A percentile compares a stretch with the other conserved stretches of the same genome.
Conservation (phyloP, 92 coral and sea anemone species). For the Virgularia gustaviana region DNA sequence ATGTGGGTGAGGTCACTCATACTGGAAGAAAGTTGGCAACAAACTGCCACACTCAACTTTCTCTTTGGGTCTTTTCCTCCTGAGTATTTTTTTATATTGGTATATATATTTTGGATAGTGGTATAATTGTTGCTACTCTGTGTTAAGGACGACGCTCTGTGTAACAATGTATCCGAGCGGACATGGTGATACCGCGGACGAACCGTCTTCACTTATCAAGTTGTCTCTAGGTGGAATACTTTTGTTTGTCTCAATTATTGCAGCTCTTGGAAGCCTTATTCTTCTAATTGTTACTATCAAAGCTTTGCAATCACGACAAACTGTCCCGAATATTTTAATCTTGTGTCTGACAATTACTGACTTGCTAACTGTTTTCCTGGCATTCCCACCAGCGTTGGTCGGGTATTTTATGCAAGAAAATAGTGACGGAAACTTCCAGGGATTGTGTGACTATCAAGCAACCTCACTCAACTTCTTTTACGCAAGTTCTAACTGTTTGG, state of each 20-base stretch:
- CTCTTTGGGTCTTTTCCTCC: too few species aligned
- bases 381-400: constrained; percentile 78
- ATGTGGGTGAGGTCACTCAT: too few species aligned
- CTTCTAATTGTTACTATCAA: constrained; percentile 66
- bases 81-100: too few species aligned
- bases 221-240: constrained; percentile 60
- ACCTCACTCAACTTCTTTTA: constrained; percentile 63
- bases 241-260: constrained; percentile 60
- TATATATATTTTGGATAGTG: too few species aligned
- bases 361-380: constrained; percentile 66
- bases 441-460: constrained; percentile 85
- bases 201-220: background rate
- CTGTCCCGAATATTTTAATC: constrained; percentile 78
- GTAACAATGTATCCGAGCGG: background rate
- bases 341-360: constrained; percentile 78
- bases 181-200: background rate
- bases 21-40: too few species aligned
- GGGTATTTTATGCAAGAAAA: constrained; percentile 72
- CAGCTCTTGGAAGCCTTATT: constrained; percentile 68
- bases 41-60: too few species aligned
- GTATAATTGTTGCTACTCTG: background rate
- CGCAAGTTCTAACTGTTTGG: constrained; percentile 65
- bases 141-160: background rate
- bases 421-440: constrained; percentile 70
- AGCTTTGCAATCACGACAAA: constrained; percentile 76